A percentile compares a stretch with the other conserved stretches of the same genome.
Evolutionary conservation across 2,113 vertebrate species (phyloP).

Genomic region (Brachyhypopomus occidentalis): DNA sequence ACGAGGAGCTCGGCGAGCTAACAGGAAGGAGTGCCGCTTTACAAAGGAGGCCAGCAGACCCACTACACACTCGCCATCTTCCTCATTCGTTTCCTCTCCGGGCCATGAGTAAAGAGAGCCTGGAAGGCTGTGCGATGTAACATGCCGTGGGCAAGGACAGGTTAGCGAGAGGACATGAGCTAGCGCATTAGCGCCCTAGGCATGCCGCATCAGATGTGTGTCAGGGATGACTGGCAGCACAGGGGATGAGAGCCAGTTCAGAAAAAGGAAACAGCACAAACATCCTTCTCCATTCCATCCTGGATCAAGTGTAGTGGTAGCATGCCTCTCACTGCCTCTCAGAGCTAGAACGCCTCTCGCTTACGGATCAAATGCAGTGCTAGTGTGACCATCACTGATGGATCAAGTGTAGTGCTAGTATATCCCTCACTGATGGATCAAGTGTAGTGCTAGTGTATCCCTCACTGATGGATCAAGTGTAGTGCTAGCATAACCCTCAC

Average conservation of each 20-base stretch:
- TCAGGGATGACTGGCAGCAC: constrained; percentile 7
- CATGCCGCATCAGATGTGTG: constrained; percentile 19
- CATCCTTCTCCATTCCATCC: background rate
- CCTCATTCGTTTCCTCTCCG: constrained; percentile 35
- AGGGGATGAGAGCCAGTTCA: background rate
- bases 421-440: background rate
- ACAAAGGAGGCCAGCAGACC: constrained; percentile 44
- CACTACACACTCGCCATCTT: constrained; percentile 45
- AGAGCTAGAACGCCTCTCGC: background rate
- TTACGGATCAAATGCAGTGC: background rate
- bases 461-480: background rate
- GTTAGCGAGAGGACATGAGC: constrained; percentile 52
- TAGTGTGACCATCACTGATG: no score
- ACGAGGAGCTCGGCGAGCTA: constrained; percentile 38
- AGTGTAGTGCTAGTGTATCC: background rate
- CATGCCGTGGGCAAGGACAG: constrained; percentile 44
- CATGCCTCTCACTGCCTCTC: background rate
- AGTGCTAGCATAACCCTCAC: no score
- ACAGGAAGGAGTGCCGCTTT: constrained; percentile 55
- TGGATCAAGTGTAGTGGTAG: background rate
- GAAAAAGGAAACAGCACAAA: background rate
- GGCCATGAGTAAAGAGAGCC: constrained; percentile 27
- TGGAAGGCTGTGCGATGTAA: constrained; percentile 40
- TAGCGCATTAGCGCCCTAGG: constrained; percentile 20
- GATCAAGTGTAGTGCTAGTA: background rate